phyloP scores from a whole-genome alignment of 2,113 vertebrate genomes.

The Hepsetus odoe region DNA sequence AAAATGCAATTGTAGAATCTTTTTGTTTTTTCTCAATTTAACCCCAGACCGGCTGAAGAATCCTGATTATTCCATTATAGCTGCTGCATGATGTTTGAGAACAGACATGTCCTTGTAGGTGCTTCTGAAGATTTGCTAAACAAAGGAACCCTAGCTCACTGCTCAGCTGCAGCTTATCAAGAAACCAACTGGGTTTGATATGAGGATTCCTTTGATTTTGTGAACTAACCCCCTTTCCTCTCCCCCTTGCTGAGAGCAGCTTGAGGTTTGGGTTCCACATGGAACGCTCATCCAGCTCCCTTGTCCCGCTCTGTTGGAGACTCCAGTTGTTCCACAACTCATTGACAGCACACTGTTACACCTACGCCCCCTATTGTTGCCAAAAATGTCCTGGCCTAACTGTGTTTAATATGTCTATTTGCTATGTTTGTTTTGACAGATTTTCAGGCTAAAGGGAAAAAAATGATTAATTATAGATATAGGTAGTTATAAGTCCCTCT shows the following conservation, averaged over 20 bases:
- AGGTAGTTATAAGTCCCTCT: too few species aligned
- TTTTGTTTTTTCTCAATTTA: too few species aligned
- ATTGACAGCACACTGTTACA: slow-evolving; percentile 35
- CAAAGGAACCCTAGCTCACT: not conserved
- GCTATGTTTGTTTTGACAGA: too few species aligned
- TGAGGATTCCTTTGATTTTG: slow-evolving; percentile 37
- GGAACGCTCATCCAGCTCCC: slow-evolving; percentile 30
- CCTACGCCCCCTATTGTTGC: slow-evolving; percentile 53
- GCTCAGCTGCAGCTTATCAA: slow-evolving; percentile 27
- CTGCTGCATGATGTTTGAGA: not conserved
- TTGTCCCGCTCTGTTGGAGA: slow-evolving; percentile 22
- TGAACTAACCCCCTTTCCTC: not conserved
- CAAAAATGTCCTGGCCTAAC: slow-evolving; percentile 11
- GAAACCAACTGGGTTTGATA: slow-evolving; percentile 11
- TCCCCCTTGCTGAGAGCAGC: slow-evolving; percentile 21
- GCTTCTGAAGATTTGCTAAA: not conserved
- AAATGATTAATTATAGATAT: too few species aligned
- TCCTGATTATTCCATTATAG: too few species aligned
- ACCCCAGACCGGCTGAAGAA: not conserved
- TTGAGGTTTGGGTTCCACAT: slow-evolving; percentile 40
- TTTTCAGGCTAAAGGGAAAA: too few species aligned
- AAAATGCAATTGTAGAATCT: too few species aligned
- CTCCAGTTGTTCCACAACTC: slow-evolving; percentile 22
- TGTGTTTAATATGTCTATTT: not conserved
- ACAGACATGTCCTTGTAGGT: not conserved